These are phyloP conservation scores for Melanotaenia duboulayi DNA, from an alignment of 2,113 vertebrate species.

Conservation along the genomic window DNA sequence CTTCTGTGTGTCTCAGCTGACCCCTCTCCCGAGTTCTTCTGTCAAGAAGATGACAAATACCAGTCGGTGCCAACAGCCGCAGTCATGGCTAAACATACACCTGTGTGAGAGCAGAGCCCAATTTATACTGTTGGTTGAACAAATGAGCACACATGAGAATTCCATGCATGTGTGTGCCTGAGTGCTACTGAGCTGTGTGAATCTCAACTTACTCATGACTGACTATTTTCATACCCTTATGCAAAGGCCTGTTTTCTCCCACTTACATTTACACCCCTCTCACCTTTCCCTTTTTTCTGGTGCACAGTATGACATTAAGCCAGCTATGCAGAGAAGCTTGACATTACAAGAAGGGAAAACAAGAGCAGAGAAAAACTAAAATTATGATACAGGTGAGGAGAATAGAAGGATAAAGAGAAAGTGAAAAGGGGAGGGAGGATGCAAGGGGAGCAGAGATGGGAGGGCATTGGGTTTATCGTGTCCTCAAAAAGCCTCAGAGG, in stretches of 20 bases:
- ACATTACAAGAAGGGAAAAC: conserved; percentile 10
- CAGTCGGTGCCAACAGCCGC: conserved; percentile 40
- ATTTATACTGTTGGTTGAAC: conserved; percentile 36
- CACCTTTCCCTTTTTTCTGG: conserved; percentile 38
- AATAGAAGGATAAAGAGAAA: conserved; percentile 26
- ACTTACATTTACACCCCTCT: conserved; percentile 34
- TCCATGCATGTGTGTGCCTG: not conserved
- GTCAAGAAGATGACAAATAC: conserved; percentile 67
- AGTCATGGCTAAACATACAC: conserved; percentile 67
- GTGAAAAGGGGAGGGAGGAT: conserved; percentile 10
- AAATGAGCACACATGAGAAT: conserved; percentile 20
- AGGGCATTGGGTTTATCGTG: conserved; percentile 63
- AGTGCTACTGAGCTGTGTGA: conserved; percentile 1
- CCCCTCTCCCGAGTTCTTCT: conserved; percentile 45
- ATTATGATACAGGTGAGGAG: conserved; percentile 43
- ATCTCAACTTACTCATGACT: conserved; percentile 6
- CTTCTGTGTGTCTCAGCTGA: conserved; percentile 42
- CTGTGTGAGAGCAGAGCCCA: conserved; percentile 38
- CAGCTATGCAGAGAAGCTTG: conserved; percentile 40
- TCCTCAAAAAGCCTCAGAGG: conserved; percentile 75
- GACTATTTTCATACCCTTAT: conserved; percentile 47
- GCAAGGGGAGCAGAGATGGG: conserved; percentile 15
- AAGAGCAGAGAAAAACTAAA: not conserved
- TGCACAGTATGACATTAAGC: conserved; percentile 54
- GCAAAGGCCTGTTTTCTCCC: conserved; percentile 56